Conservation (phyloP, 2,797 vertebrate genomes). For the Scolopax rusticola region DNA sequence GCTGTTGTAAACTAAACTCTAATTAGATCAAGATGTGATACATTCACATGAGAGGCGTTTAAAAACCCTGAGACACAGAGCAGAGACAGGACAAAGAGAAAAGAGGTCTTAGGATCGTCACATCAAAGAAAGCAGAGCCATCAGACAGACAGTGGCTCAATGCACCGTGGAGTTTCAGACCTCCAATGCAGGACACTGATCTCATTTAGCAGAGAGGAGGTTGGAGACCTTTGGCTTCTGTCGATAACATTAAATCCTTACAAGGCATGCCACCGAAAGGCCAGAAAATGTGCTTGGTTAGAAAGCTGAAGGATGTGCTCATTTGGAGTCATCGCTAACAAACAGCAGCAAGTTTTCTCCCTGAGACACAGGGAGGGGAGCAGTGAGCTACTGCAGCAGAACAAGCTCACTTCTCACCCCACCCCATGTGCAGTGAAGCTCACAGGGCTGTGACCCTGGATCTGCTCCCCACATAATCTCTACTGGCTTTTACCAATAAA, state of each 20-base stretch:
- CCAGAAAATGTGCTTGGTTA: background rate
- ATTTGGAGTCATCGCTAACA: background rate
- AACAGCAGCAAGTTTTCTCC: background rate
- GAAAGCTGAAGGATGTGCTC: background rate
- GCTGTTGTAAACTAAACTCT: background rate
- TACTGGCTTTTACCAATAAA: background rate
- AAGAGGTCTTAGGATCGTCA: background rate
- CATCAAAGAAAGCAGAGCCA: background rate
- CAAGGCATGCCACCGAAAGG: background rate
- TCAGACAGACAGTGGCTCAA: background rate
- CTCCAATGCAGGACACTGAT: background rate
- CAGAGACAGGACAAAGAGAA: background rate
- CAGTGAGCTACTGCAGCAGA: background rate
- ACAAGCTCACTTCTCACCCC: background rate
- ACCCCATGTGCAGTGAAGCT: fast-evolving
- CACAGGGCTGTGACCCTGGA: background rate
- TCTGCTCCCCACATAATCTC: background rate
- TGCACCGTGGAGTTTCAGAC: background rate
- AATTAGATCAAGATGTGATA: background rate
- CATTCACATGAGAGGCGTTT: background rate
- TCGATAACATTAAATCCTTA: background rate
- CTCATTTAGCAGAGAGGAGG: constrained; percentile 1
- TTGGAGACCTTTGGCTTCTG: constrained; percentile 10
- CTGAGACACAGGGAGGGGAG: background rate
- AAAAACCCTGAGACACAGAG: background rate